A percentile compares a stretch with the other conserved stretches of the same genome.
Conservation (phyloP, 2,888 invertebrate genomes). For the Philopedon plagiatum region DNA sequence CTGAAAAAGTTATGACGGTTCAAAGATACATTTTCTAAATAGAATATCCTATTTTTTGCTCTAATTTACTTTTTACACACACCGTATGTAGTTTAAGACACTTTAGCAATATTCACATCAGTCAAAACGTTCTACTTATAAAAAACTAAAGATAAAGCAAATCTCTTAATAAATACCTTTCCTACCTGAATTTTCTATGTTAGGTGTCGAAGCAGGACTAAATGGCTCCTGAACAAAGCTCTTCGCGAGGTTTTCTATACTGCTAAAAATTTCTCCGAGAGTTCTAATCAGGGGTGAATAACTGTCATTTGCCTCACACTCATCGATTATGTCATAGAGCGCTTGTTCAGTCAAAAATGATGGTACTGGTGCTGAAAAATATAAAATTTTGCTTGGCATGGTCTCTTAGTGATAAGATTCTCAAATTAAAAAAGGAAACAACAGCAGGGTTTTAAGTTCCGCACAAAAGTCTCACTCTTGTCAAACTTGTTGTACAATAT, state of each 20-base stretch:
- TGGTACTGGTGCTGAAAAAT: slow-evolving; percentile 62
- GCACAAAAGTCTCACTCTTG: too few relatives aligned
- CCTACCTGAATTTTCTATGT: slow-evolving; percentile 54
- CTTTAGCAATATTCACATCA: not conserved
- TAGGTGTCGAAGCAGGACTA: slow-evolving; percentile 48
- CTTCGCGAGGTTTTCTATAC: slow-evolving; percentile 78
- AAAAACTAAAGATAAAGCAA: not conserved
- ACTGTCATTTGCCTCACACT: slow-evolving; percentile 78
- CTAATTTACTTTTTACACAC: too few relatives aligned
- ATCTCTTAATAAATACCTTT: not conserved
- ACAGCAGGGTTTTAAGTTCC: too few relatives aligned
- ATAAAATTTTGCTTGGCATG: not conserved
- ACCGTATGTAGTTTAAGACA: too few relatives aligned
- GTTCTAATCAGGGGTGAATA: slow-evolving; percentile 83
- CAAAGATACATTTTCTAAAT: too few relatives aligned
- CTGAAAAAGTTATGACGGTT: too few relatives aligned
- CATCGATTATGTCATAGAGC: slow-evolving; percentile 81
- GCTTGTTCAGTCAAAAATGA: slow-evolving; percentile 82
- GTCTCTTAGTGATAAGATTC: too few relatives aligned
- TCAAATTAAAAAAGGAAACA: too few relatives aligned
- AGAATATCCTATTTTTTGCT: too few relatives aligned
- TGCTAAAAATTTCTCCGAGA: slow-evolving; percentile 83
- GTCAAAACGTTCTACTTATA: too few relatives aligned
- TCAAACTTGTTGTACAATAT: too few relatives aligned
- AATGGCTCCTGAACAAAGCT: slow-evolving; percentile 75